Percentiles rank a stretch among this genome's conserved stretches.
Evolutionary conservation across 2,797 vertebrate species (phyloP).

Genomic region (Staurois parvus): DNA sequence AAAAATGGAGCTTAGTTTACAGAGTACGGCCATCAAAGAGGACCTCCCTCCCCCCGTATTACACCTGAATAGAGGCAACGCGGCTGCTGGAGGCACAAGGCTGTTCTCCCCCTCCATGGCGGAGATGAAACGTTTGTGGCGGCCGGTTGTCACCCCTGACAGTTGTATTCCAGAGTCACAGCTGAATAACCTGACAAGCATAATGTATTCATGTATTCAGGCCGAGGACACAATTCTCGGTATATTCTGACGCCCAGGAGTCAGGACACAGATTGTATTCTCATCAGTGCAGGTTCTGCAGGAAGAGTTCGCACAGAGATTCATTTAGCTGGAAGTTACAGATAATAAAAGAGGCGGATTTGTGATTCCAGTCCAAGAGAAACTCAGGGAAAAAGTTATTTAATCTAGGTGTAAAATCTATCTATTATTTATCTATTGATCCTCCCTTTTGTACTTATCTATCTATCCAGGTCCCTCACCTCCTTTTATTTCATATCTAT

Average conservation of each 20-base stretch:
- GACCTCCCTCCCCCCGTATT: background rate
- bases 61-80: background rate
- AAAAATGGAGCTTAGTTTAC: background rate
- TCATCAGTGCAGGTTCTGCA: constrained; percentile 2
- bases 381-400: background rate
- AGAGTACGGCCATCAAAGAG: background rate
- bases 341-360: background rate
- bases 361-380: background rate
- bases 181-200: constrained; percentile 3
- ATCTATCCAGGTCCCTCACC: no score
- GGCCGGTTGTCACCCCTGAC: background rate
- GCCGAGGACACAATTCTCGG: background rate
- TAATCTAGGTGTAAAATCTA: background rate
- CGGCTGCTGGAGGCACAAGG: background rate
- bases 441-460: no score
- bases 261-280: background rate
- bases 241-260: background rate
- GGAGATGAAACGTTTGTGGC: background rate
- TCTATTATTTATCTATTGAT: no score
- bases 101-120: background rate
- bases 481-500: no score
- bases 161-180: background rate
- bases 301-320: background rate
- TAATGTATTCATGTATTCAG: constrained; percentile 18
- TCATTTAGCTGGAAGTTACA: background rate